phyloP scores from a whole-genome alignment of 2,888 invertebrate genomes.

The Brassicogethes aeneus region DNA sequence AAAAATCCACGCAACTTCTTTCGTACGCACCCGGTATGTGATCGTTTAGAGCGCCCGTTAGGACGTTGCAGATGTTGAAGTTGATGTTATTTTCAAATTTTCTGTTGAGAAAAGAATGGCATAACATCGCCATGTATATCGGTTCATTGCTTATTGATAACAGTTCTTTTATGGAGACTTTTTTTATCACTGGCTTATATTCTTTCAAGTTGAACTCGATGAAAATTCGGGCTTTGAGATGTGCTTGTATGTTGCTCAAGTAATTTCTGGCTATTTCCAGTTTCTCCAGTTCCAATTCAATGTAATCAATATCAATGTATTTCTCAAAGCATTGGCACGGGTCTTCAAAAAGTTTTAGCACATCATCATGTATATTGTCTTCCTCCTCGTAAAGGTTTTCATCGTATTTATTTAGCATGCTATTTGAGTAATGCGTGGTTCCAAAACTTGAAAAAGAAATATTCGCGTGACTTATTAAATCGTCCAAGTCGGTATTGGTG shows the following conservation, averaged over 20 bases:
- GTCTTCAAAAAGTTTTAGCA: too few species aligned
- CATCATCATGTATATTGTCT: too few species aligned
- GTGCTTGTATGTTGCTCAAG: constrained; percentile 5
- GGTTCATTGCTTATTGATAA: constrained; percentile 47
- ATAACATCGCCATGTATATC: constrained; percentile 41
- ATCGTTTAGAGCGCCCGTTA: background rate
- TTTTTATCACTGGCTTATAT: constrained; percentile 19
- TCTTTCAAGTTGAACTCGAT: constrained; percentile 6
- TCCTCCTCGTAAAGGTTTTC: too few species aligned
- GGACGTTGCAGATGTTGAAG: constrained; percentile 21
- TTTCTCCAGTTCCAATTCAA: constrained; percentile 9
- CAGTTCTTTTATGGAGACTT: constrained; percentile 28
- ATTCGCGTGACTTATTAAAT: too few species aligned
- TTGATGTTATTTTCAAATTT: constrained; percentile 30
- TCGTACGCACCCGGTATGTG: constrained; percentile 20
- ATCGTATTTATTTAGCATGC: too few species aligned
- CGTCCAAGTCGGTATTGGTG: too few species aligned
- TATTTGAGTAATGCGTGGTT: too few species aligned
- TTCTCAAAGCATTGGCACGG: background rate
- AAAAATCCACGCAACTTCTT: constrained; percentile 26
- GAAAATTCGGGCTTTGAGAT: constrained; percentile 1
- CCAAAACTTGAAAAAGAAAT: too few species aligned
- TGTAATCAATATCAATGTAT: constrained; percentile 5
- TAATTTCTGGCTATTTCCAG: constrained; percentile 9
- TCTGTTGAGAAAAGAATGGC: constrained; percentile 44